Percentiles rank a stretch among this genome's conserved stretches.
Conservation (phyloP, 2,797 vertebrate species). For the Thaleichthys pacificus region DNA sequence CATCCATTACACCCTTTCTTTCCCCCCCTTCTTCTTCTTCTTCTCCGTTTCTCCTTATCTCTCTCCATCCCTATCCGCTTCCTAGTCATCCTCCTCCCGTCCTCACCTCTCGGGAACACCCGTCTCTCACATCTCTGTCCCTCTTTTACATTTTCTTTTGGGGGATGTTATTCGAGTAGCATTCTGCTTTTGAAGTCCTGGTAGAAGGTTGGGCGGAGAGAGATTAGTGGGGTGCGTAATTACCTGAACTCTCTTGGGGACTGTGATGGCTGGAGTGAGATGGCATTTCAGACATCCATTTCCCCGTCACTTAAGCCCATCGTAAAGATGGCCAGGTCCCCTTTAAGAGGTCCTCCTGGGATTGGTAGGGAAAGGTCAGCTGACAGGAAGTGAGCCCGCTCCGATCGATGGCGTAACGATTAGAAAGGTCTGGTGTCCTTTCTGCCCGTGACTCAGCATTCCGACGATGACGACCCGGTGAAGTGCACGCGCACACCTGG, state of each 20-base stretch:
- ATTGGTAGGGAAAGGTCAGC: constrained; percentile 32
- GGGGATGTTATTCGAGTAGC: background rate
- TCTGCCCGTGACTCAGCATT: constrained; percentile 67
- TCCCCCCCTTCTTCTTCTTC: background rate
- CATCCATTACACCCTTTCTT: too few species aligned
- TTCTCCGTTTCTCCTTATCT: background rate
- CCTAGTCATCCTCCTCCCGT: too few species aligned
- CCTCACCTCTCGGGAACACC: background rate
- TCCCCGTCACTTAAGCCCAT: constrained; percentile 12
- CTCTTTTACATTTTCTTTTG: background rate
- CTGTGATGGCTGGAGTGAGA: too few species aligned
- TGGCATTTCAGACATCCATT: constrained; percentile 8
- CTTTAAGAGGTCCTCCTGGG: constrained; percentile 39
- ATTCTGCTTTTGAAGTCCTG: background rate
- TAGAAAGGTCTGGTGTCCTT: constrained; percentile 54
- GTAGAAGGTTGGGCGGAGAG: background rate
- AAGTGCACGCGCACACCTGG: constrained; percentile 31
- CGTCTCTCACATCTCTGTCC: background rate
- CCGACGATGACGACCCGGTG: constrained; percentile 38
- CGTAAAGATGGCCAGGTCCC: constrained; percentile 47
- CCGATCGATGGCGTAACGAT: constrained; percentile 47
- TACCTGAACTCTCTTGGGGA: background rate
- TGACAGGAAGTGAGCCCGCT: constrained; percentile 54
- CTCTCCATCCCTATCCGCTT: background rate
- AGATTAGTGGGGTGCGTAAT: background rate